Base-by-base conservation (phyloP, 2,888 invertebrate species). In the Adineta ricciae region DNA sequence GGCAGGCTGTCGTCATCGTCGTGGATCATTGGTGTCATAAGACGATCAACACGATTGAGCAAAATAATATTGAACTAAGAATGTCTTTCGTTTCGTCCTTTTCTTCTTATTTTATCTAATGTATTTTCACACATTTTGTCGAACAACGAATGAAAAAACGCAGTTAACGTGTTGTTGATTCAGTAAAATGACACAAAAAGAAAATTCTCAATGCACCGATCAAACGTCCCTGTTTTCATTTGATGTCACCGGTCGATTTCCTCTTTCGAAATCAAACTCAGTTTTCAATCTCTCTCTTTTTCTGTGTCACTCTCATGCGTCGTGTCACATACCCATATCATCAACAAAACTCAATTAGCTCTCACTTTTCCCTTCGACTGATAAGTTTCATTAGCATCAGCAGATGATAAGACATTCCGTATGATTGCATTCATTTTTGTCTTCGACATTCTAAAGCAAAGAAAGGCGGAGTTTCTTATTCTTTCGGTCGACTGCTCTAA, bases 171-270 rank as follows among this genome's bases (percentile, higher is more conserved):
- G 64, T 64, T 64, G 64, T 64, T 64, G 64, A 64, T 64, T 64
- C 19, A 64, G 64, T 64, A 64, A 64, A 64, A 64, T 64, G 64
- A 64, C 64, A 64, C 64, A 64, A 64, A 64, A n/a, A n/a, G n/a
- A n/a, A 32, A 19, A 64, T 36, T 64, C 32, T 27, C 64, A 64
- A 32, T 64, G 16, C 3, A 19, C 64, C 32, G 32, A 64, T 64
- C 32, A 64, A 36, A 64, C 32, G 32, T 19, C 0, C 19, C 27
- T 32, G 64, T 64, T 64, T 32, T 32, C 32, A 27, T 64, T 64
- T 64, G 64, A 64, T 64, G 32, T 64, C 16, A 36, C 16, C 64
- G 64, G 64, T 64, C 46, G 46, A 46, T 46, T 46, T 46, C 46
- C 46, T 46, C 11, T 46, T 11, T 46, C 5, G 46, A 46, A 46